phyloP scores from a whole-genome alignment of 2,888 invertebrate species.

The Anticlea derivata region DNA sequence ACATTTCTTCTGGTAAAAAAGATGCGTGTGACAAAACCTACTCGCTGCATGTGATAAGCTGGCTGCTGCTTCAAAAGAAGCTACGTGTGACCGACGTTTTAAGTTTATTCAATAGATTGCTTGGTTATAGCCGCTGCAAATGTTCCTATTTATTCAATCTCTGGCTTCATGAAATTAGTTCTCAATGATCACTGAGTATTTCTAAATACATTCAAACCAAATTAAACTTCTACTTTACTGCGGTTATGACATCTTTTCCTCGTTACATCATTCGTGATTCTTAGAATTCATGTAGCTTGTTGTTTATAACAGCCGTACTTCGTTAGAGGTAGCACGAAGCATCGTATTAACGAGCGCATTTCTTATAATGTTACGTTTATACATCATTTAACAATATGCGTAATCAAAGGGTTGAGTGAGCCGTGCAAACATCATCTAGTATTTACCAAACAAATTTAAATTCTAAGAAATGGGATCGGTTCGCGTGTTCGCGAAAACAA shows the following conservation, averaged over 20 bases:
- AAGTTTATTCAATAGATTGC: too few relatives aligned
- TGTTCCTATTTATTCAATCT: too few relatives aligned
- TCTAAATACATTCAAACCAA: too few relatives aligned
- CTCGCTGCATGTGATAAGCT: too few relatives aligned
- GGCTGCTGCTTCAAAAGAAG: too few relatives aligned
- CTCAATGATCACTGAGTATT: too few relatives aligned
- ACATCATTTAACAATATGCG: too few relatives aligned
- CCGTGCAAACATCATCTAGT: neutral
- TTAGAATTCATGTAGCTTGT: neutral
- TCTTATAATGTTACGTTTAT: constrained; percentile 27
- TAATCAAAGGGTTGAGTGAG: constrained; percentile 24
- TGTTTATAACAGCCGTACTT: neutral
- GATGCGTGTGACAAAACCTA: too few relatives aligned
- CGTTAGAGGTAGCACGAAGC: constrained; percentile 20
- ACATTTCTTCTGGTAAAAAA: too few relatives aligned
- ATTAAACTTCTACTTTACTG: neutral
- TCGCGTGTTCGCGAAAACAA: neutral
- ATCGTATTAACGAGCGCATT: constrained; percentile 25
- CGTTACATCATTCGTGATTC: constrained; percentile 12
- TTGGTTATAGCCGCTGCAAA: too few relatives aligned
- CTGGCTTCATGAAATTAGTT: too few relatives aligned
- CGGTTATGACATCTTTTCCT: neutral
- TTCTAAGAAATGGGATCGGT: constrained; percentile 18
- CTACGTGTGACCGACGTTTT: too few relatives aligned
- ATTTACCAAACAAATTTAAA: neutral